These are phyloP conservation scores for Vanacampus margaritifer DNA, from an alignment of 2,113 vertebrate genomes.

Conservation along the genomic window DNA sequence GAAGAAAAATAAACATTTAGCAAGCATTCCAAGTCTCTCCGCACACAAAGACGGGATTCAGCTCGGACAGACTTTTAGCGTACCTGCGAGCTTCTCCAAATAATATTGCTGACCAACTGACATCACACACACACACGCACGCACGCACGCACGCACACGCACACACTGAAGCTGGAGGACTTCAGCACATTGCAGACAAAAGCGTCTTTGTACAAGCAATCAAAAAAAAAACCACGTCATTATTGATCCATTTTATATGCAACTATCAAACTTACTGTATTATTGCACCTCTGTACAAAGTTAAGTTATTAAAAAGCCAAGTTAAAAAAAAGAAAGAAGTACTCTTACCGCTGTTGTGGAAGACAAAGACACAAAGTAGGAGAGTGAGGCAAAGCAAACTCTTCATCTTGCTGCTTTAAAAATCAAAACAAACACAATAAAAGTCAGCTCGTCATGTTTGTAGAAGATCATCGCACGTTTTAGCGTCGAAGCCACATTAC, in stretches of 20 bases:
- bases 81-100: conserved; percentile 62
- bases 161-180: conserved; percentile 17
- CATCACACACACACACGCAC: conserved; percentile 22
- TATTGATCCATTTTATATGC: not conserved
- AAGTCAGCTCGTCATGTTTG: not conserved
- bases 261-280: not conserved
- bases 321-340: not conserved
- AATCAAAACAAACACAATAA: not conserved
- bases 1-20: conserved; percentile 41
- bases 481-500: not conserved
- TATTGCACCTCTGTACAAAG: not conserved
- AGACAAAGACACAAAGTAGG: conserved; percentile 52
- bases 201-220: conserved; percentile 41
- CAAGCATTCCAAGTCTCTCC: conserved; percentile 36
- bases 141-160: conserved; percentile 5
- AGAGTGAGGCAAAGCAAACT: conserved; percentile 42
- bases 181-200: conserved; percentile 30
- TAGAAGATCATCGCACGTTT: not conserved
- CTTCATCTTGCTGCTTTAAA: conserved; percentile 64
- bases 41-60: conserved; percentile 71
- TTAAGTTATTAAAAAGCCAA: not conserved
- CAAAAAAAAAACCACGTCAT: not conserved
- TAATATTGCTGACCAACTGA: conserved; percentile 53
- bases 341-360: conserved; percentile 61
- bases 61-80: conserved; percentile 26